phyloP scores from a whole-genome alignment of 2,797 vertebrate genomes.

The Fratercula arctica region DNA sequence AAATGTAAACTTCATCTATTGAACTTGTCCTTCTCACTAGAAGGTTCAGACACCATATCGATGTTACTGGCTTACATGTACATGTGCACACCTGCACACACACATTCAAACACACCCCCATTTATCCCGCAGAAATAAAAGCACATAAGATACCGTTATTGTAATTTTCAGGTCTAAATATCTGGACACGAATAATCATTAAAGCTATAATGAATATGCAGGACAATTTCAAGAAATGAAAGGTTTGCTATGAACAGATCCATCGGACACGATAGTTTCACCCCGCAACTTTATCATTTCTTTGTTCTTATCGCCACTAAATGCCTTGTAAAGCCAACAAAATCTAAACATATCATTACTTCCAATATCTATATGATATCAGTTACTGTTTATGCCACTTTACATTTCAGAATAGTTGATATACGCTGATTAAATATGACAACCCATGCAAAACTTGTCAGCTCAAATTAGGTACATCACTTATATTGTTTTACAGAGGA shows the following conservation, averaged over 20 bases:
- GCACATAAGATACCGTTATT: fast-evolving
- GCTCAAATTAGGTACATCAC: neutral
- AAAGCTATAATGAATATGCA: neutral
- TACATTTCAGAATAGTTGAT: neutral
- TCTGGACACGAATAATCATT: neutral
- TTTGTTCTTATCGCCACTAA: neutral
- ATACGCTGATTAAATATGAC: neutral
- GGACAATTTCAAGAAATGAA: neutral
- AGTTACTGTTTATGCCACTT: neutral
- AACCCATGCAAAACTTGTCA: neutral
- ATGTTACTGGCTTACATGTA: neutral
- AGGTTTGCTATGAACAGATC: neutral
- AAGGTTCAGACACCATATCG: neutral
- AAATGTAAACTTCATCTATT: neutral
- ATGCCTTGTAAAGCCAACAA: neutral
- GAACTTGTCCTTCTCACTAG: neutral
- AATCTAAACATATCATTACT: neutral
- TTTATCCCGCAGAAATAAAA: neutral
- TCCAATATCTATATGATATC: neutral
- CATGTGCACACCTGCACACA: neutral
- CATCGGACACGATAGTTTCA: neutral
- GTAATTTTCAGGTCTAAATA: neutral
- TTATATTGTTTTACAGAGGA: neutral
- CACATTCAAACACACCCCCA: neutral
- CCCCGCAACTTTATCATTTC: neutral